phyloP scores from a whole-genome alignment of 2,888 invertebrate species.

The Drepanosiphum platanoidis region DNA sequence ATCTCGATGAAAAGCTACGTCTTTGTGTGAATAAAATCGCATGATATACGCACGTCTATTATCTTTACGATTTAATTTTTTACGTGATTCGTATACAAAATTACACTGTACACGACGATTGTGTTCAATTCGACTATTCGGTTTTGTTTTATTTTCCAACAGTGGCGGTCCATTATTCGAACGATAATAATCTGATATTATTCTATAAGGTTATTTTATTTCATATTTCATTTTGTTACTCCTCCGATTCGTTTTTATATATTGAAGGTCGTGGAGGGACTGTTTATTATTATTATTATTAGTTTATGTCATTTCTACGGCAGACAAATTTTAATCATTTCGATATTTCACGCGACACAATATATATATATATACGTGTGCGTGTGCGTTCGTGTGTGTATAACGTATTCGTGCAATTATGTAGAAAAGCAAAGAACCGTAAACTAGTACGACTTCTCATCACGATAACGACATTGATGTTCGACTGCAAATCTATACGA shows the following conservation, averaged over 20 bases:
- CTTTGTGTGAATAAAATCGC: background rate
- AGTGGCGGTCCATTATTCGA: background rate
- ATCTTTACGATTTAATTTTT: background rate
- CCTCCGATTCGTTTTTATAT: too few species aligned
- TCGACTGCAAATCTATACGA: too few species aligned
- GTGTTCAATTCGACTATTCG: too few species aligned
- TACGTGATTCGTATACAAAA: background rate
- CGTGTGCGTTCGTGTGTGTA: background rate
- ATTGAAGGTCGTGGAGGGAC: background rate
- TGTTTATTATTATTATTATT: background rate
- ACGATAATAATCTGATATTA: background rate
- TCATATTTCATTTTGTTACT: background rate
- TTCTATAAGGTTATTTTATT: background rate
- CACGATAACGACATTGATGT: too few species aligned
- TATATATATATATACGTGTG: background rate
- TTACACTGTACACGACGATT: background rate
- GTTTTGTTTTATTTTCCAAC: too few species aligned
- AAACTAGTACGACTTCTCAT: too few species aligned
- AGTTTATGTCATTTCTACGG: background rate
- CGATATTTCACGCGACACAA: background rate
- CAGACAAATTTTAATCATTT: background rate
- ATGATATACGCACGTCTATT: background rate
- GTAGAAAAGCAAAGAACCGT: too few species aligned
- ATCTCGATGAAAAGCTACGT: background rate
- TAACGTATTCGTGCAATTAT: too few species aligned